A percentile compares a stretch with the other conserved stretches of the same genome.
Conservation (phyloP, 2,888 invertebrate genomes). For the Agrochola lychnidis region DNA sequence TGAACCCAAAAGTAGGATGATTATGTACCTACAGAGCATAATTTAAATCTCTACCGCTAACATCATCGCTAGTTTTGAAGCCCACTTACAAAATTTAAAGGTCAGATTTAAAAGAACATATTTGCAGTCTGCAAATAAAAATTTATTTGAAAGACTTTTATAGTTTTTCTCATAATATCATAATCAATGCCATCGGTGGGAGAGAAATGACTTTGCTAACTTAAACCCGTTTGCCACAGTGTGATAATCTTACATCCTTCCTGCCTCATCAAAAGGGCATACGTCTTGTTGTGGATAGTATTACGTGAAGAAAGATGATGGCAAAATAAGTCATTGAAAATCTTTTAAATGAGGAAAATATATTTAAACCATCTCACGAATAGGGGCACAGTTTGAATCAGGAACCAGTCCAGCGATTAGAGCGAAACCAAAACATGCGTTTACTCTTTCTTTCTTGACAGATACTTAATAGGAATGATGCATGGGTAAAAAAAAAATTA, state of each 20-base stretch:
- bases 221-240: conserved; percentile 1
- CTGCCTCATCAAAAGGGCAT: neutral
- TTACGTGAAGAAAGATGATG: neutral
- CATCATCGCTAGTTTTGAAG: conserved; percentile 3
- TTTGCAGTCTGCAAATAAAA: neutral
- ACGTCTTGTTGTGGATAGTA: neutral
- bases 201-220: neutral
- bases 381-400: no score
- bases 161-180: conserved; percentile 4
- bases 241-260: conserved; percentile 5
- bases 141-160: conserved; percentile 7
- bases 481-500: no score
- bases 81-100: neutral
- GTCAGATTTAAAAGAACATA: conserved; percentile 3
- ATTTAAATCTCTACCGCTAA: neutral
- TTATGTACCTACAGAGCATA: neutral
- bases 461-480: no score
- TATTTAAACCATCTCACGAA: no score
- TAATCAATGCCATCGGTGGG: conserved; percentile 4
- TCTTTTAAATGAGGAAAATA: no score
- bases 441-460: no score
- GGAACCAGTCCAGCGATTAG: no score
- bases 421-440: no score
- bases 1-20: neutral
- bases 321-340: neutral